Evolutionary conservation across 2,797 vertebrate species (phyloP).

Genomic region (Bufotes viridis): DNA sequence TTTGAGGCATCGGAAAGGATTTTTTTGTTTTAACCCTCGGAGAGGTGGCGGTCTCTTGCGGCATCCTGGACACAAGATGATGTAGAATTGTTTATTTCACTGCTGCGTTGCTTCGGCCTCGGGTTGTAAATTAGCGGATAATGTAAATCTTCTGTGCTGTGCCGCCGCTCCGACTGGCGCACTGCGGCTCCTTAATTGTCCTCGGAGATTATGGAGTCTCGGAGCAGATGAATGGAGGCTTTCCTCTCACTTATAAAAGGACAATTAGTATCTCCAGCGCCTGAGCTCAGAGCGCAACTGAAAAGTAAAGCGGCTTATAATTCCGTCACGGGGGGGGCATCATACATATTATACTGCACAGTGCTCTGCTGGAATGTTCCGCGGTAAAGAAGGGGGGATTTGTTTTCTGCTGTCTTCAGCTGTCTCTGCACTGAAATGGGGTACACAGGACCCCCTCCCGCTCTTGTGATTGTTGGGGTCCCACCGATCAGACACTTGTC

Average conservation of each 20-base stretch:
- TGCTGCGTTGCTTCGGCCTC: background rate
- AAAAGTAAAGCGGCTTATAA: background rate
- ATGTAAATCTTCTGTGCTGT: slow-evolving; percentile 7
- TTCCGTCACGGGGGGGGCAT: background rate
- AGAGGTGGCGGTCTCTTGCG: background rate
- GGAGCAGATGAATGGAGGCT: slow-evolving; percentile 28
- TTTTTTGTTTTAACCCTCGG: background rate
- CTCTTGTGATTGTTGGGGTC: too few species aligned
- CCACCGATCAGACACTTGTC: too few species aligned
- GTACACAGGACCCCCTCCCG: too few species aligned
- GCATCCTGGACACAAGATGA: background rate
- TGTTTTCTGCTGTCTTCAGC: too few species aligned
- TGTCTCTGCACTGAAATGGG: too few species aligned
- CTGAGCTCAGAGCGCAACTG: background rate
- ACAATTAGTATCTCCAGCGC: slow-evolving; percentile 31
- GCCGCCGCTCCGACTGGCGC: background rate
- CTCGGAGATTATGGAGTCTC: slow-evolving; percentile 2
- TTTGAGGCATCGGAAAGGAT: background rate
- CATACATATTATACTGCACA: background rate
- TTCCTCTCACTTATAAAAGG: slow-evolving; percentile 34
- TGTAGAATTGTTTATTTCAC: background rate
- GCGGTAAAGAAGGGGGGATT: background rate
- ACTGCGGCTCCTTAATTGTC: slow-evolving; percentile 38
- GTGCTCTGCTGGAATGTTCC: background rate
- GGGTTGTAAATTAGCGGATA: slow-evolving; percentile 7